phyloP scores from a whole-genome alignment of 2,888 invertebrate species.

The Synergus gifuensis region DNA sequence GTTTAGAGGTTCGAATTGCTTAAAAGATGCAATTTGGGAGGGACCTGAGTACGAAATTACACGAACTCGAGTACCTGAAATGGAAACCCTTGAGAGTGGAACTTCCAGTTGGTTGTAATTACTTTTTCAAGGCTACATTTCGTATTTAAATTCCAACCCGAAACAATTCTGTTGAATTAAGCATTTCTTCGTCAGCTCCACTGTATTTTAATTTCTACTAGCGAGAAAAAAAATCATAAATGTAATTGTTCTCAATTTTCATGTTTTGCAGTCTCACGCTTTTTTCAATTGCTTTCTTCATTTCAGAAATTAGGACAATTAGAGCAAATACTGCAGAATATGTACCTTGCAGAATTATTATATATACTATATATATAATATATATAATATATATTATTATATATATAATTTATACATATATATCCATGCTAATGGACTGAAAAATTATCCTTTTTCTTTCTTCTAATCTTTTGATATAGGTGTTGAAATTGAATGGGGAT shows the following conservation, averaged over 20 bases:
- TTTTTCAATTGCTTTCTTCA: not conserved
- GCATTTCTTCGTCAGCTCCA: not conserved
- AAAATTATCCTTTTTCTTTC: constrained; percentile 10
- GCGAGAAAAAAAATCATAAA: not conserved
- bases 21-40: constrained; percentile 8
- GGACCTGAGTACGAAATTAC: not conserved
- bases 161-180: constrained; percentile 6
- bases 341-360: not conserved
- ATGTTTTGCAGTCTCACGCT: not conserved
- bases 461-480: not conserved
- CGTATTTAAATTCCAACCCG: constrained; percentile 15
- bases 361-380: too few species aligned
- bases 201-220: not conserved
- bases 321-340: not conserved
- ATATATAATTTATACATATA: too few species aligned
- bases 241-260: not conserved
- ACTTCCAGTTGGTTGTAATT: constrained; percentile 13
- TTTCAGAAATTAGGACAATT: not conserved
- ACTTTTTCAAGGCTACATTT: constrained; percentile 28
- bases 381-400: too few species aligned
- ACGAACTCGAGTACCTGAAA: not conserved
- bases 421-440: constrained; percentile 2
- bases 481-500: not conserved
- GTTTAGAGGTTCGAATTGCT: constrained; percentile 1
- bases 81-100: not conserved